Conservation (phyloP, 2,888 invertebrate species). For the Sisyra nigra region DNA sequence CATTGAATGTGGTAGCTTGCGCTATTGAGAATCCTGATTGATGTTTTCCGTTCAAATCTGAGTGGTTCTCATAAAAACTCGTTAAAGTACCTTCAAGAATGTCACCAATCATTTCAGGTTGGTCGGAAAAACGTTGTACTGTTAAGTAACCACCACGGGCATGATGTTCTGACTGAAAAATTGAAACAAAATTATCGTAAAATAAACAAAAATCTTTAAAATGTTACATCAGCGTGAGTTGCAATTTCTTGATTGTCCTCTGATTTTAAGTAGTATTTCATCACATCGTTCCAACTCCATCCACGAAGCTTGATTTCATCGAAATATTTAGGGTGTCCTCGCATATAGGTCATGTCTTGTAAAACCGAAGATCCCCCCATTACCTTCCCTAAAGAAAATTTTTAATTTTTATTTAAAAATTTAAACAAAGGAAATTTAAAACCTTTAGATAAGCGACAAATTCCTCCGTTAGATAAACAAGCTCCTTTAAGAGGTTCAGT, state of each 20-base stretch:
- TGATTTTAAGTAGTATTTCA: constrained; percentile 11
- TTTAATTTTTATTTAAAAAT: too few species aligned
- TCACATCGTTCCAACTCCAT: constrained; percentile 11
- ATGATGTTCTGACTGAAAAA: constrained; percentile 10
- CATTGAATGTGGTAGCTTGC: constrained; percentile 11
- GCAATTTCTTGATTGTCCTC: constrained; percentile 10
- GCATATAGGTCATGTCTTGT: constrained; percentile 11
- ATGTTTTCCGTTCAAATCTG: constrained; percentile 13
- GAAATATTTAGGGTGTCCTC: constrained; percentile 10
- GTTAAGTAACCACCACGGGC: constrained; percentile 12
- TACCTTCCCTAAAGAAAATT: constrained; percentile 10
- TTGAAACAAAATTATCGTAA: too few species aligned
- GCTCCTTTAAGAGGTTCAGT: constrained; percentile 8
- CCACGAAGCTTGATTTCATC: background rate
- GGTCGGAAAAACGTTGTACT: constrained; percentile 12
- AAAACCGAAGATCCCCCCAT: constrained; percentile 11
- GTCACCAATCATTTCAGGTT: constrained; percentile 12
- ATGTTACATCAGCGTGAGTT: constrained; percentile 6
- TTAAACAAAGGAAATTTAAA: too few species aligned
- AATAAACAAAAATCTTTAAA: background rate
- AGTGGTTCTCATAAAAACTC: constrained; percentile 12
- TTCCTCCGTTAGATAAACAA: constrained; percentile 7
- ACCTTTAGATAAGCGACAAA: constrained; percentile 10
- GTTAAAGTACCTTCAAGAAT: constrained; percentile 12
- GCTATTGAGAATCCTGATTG: constrained; percentile 13